These are phyloP conservation scores for Microtus richardsoni DNA, from an alignment of 2,113 vertebrate genomes.

Conservation along the genomic window DNA sequence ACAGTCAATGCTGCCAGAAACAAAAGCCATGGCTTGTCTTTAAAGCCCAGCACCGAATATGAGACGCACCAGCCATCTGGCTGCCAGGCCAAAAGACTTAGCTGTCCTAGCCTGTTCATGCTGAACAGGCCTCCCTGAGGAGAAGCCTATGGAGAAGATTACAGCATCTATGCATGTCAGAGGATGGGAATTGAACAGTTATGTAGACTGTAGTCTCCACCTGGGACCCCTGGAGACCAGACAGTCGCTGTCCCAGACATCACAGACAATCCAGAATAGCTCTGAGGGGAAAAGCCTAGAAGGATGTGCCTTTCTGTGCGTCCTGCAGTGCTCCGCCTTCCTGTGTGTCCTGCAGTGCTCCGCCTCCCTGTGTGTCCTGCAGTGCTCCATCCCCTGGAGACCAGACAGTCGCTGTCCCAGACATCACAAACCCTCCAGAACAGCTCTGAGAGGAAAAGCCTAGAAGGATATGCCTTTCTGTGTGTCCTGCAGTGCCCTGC, in stretches of 20 bases:
- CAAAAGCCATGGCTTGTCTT: background rate
- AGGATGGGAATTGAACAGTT: no score
- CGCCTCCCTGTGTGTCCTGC: no score
- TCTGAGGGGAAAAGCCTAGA: no score
- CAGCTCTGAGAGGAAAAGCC: no score
- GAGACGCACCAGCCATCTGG: background rate
- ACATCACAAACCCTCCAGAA: background rate
- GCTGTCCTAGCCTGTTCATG: background rate
- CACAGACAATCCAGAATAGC: background rate
- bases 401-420: background rate
- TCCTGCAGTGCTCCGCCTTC: no score
- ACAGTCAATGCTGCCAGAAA: slow-evolving; percentile 92
- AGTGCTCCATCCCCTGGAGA: background rate
- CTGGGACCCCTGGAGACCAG: background rate
- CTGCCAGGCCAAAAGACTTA: no score
- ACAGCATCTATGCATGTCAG: accelerated
- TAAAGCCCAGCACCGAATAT: background rate
- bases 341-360: no score
- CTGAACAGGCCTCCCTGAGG: background rate
- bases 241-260: background rate
- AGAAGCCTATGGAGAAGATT: background rate
- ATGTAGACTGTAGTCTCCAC: background rate
- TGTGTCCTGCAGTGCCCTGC: no score
- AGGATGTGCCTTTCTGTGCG: background rate
- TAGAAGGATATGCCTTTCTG: background rate